These are phyloP conservation scores for Colinus virginianus DNA, from an alignment of 2,113 vertebrate species.

Conservation along the genomic window DNA sequence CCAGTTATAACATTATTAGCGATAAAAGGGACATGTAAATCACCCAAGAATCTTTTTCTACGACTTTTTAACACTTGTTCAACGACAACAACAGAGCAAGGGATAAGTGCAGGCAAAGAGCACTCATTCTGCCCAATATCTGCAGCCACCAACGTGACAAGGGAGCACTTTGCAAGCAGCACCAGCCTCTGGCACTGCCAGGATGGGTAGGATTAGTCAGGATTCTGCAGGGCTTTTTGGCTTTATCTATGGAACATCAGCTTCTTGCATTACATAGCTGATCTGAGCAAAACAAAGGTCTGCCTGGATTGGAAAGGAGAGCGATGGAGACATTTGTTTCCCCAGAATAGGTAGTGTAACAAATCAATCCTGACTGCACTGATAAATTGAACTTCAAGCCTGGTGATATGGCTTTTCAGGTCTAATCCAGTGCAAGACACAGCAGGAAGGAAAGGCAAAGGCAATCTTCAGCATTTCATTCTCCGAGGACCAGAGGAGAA, in stretches of 20 bases:
- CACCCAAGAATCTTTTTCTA: neutral
- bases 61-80: neutral
- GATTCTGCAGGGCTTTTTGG: slow-evolving; percentile 33
- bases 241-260: slow-evolving; percentile 65
- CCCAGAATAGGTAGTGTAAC: slow-evolving; percentile 56
- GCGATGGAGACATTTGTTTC: slow-evolving; percentile 59
- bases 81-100: neutral
- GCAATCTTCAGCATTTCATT: slow-evolving; percentile 56
- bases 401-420: slow-evolving; percentile 59
- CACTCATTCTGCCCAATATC: neutral
- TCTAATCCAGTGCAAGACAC: slow-evolving; percentile 63
- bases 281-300: slow-evolving; percentile 70
- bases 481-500: neutral
- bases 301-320: slow-evolving; percentile 48
- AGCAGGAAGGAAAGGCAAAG: slow-evolving; percentile 61
- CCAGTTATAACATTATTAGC: neutral
- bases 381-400: slow-evolving; percentile 65
- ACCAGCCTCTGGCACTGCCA: slow-evolving; percentile 12
- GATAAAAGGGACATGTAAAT: neutral
- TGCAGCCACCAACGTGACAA: neutral
- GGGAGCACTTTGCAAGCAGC: neutral
- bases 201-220: slow-evolving; percentile 28
- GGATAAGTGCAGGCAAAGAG: neutral
- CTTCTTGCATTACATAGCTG: slow-evolving; percentile 61
- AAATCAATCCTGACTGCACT: slow-evolving; percentile 62